Conservation (phyloP, 2,888 invertebrate genomes). For the Andrena camellia region DNA sequence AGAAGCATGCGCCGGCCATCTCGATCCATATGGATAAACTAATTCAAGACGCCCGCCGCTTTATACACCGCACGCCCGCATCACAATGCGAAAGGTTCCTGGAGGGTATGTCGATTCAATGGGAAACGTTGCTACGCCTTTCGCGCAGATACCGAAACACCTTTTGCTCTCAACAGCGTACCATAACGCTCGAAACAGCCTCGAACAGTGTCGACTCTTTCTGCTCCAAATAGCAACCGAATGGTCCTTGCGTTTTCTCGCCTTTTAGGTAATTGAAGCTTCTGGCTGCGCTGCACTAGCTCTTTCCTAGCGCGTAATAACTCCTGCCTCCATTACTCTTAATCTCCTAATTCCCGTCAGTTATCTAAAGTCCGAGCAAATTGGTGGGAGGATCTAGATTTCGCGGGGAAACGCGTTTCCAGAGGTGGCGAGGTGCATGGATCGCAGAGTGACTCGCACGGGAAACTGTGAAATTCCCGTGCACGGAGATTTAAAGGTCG, state of each 20-base stretch:
- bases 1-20: constrained; percentile 67
- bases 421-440: too few species aligned
- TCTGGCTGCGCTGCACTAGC: too few species aligned
- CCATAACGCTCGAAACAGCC: not conserved
- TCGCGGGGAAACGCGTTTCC: not conserved
- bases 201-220: not conserved
- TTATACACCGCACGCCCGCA: constrained; percentile 51
- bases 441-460: not conserved
- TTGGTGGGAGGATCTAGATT: not conserved
- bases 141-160: constrained; percentile 1
- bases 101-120: constrained; percentile 60
- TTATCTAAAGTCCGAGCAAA: not conserved
- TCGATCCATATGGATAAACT: constrained; percentile 82
- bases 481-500: constrained; percentile 37
- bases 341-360: not conserved
- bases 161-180: constrained; percentile 3
- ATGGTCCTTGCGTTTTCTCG: not conserved
- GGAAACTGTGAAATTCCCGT: not conserved
- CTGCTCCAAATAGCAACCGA: not conserved
- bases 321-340: too few species aligned
- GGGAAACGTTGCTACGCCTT: constrained; percentile 17
- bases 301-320: too few species aligned
- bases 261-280: not conserved
- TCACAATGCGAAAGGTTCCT: constrained; percentile 65
- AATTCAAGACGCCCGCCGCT: constrained; percentile 73